Evolutionary conservation across 2,113 vertebrate species (phyloP).

Genomic region (Myanophis thanlyinensis): DNA sequence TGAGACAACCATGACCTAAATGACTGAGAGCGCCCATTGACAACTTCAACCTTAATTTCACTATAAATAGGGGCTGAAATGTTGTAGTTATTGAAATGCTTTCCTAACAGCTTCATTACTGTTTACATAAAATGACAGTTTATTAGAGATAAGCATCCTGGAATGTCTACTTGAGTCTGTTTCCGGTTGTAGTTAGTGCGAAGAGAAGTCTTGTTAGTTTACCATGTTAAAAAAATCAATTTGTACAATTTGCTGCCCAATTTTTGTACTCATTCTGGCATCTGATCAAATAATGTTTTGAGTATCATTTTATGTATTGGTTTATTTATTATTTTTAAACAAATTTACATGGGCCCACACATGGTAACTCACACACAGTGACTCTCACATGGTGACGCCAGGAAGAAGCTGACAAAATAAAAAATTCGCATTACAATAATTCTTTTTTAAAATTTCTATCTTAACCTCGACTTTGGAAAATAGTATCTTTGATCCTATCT

Average conservation of each 20-base stretch:
- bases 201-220: not conserved
- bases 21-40: too few relatives aligned
- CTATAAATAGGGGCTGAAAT: not conserved
- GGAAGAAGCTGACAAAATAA: too few relatives aligned
- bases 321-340: too few relatives aligned
- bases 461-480: not conserved
- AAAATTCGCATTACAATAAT: not conserved
- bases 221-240: not conserved
- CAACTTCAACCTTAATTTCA: not conserved
- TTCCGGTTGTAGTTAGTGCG: not conserved
- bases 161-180: not conserved
- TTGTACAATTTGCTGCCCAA: not conserved
- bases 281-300: not conserved
- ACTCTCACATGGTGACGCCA: too few relatives aligned
- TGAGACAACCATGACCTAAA: too few relatives aligned
- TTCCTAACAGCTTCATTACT: not conserved
- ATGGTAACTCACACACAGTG: too few relatives aligned
- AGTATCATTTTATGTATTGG: not conserved
- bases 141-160: not conserved
- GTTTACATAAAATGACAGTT: not conserved
- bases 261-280: not conserved
- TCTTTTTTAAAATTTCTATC: not conserved
- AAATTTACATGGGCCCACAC: too few relatives aligned
- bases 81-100: not conserved
- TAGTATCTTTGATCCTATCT: not conserved